These are phyloP conservation scores for Hetaerina americana DNA, from an alignment of 1,140 invertebrate species.

Conservation along the genomic window DNA sequence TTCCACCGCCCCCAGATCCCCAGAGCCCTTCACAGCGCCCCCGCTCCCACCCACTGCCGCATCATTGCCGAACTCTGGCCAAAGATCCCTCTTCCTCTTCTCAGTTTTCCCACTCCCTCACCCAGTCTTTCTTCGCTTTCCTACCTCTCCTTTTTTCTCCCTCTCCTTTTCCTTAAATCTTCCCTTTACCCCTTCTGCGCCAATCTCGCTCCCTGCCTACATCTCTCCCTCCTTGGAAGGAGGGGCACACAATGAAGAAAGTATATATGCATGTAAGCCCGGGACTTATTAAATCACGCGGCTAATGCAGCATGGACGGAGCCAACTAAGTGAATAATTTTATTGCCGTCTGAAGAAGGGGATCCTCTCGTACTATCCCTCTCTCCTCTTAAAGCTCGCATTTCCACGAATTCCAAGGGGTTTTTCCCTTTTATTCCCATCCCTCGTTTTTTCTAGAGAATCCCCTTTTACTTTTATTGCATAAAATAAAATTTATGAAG, in stretches of 20 bases:
- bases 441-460: too few relatives aligned
- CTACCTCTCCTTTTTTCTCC: not conserved
- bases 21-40: too few relatives aligned
- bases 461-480: too few relatives aligned
- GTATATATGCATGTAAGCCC: not conserved
- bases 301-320: slow-evolving; percentile 4
- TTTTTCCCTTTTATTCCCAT: not conserved
- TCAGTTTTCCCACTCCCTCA: too few relatives aligned
- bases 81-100: too few relatives aligned
- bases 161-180: not conserved
- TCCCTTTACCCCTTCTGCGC: not conserved
- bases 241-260: not conserved
- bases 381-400: too few relatives aligned
- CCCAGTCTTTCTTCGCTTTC: too few relatives aligned
- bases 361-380: too few relatives aligned
- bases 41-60: too few relatives aligned
- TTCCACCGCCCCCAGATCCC: too few relatives aligned
- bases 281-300: slow-evolving; percentile 5
- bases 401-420: slow-evolving; percentile 2
- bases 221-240: not conserved
- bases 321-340: slow-evolving; percentile 8
- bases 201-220: not conserved
- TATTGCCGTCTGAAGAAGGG: slow-evolving; percentile 1
- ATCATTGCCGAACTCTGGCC: too few relatives aligned
- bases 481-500: too few relatives aligned